Evolutionary conservation across 2,113 vertebrate species (phyloP), one percentile per base, ranked within the genome.

Genomic region (Cryptotis parvus): DNA sequence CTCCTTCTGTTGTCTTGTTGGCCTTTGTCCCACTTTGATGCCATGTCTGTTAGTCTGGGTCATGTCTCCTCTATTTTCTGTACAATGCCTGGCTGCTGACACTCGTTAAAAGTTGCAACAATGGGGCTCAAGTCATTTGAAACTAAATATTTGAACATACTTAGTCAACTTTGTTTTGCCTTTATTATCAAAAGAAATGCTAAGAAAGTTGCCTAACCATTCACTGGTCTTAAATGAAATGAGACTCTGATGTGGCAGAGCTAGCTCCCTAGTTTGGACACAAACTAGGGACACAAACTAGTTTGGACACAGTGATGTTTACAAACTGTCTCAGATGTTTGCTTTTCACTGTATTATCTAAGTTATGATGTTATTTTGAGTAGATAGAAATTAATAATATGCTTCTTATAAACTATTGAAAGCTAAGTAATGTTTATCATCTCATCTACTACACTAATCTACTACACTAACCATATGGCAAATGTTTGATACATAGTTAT

Each of bases 21-120:
- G 39, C 93, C 91, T 96, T 95, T 92, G 86, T 94, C 80, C 86
- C 69, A 80, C 92, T 96, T 95, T 96, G 89, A 95, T 66, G 45
- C 76, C 24, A 0, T 45, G 6, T 86, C 82, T 94, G 70, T 92
- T 74, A 68, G 75, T 74, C 73, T 66, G 80, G 96, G 93, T 94
- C 94, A 94, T 33, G 3, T 75, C 39, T 93, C 43, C n/a, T 76
- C 72, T 87, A 43, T 88, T 74, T 81, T 87, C 83, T 43, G 7
- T 79, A 96, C 94, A 95, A 95, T 95, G 76, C 88, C 35, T 37
- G 92, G 73, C 68, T 31, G 79, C n/a, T 66, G 31, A 52, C 82
- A 88, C 91, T 86, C 91, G 89, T 93, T 88, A 93, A 94, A 96
- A 90, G 83, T 95, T 93, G 29, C 86, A 94, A 94, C 45, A 69